phyloP scores from a whole-genome alignment of 1,140 invertebrate genomes.

The Globodera ellingtonae region DNA sequence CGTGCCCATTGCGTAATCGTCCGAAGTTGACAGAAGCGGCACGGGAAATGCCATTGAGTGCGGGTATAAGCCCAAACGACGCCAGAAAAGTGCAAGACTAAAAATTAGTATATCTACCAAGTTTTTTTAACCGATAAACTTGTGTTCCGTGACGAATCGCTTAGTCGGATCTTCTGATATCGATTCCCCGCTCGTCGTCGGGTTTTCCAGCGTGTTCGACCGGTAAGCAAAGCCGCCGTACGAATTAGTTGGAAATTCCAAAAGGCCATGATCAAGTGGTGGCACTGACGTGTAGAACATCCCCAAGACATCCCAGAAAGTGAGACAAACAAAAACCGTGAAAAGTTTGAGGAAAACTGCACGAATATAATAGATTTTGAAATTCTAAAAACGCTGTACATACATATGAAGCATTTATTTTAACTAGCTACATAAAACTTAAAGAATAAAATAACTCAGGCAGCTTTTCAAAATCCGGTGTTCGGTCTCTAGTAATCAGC shows the following conservation, averaged over 20 bases:
- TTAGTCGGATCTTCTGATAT: conserved; percentile 3
- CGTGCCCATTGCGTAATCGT: background rate
- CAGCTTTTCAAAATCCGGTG: background rate
- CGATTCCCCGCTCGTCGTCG: background rate
- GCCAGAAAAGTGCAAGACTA: conserved; percentile 23
- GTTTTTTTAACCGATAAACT: background rate
- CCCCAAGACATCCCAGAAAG: conserved; percentile 4
- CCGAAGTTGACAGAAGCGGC: background rate
- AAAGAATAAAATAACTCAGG: too few species aligned
- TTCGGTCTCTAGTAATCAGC: too few species aligned
- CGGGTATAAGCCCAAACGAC: conserved; percentile 10
- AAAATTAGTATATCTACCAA: background rate
- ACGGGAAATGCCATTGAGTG: conserved; percentile 6
- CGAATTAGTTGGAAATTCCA: conserved; percentile 13
- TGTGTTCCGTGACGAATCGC: conserved; percentile 23
- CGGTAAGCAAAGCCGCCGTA: conserved; percentile 25
- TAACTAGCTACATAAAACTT: too few species aligned
- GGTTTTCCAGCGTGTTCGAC: conserved; percentile 6
- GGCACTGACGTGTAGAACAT: conserved; percentile 25
- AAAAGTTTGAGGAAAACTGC: background rate
- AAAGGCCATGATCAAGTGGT: conserved; percentile 12
- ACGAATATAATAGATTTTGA: background rate
- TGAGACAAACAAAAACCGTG: background rate
- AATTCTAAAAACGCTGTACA: background rate
- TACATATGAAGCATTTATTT: background rate